Evolutionary conservation across 2,888 invertebrate species (phyloP), one percentile per base, ranked within the genome.

Genomic region (Eupithecia subumbrata): DNA sequence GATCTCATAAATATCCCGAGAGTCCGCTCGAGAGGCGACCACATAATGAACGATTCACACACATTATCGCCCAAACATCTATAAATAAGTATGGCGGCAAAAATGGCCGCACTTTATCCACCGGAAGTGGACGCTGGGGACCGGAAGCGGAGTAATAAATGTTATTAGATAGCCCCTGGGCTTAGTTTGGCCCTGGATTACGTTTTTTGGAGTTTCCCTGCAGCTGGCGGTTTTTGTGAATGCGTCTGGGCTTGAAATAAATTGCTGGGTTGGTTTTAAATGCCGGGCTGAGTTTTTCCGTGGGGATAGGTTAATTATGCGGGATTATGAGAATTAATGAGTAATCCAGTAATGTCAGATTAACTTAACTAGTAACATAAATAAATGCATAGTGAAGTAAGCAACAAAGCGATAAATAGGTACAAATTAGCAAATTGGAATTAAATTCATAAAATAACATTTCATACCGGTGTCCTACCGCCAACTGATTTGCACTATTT

Each of bases 1-100:
- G 52, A 64, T 64, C 30, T 67, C n/a, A 68, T 43, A 81, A 82
- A 78, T 72, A 69, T 43, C 72, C 7, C 25, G 67, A 40, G 82
- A 86, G 85, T 88, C 85, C 84, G 81, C 80, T 68, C 76, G 69
- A 80, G 81, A 80, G 84, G 82, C 84, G 81, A 76, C 79, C 82
- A 79, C 80, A 83, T 89, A 91, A 91, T 90, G 88, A 89, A 91
- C 89, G 89, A 86, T 89, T 87, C 88, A 82, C 88, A 87, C 87
- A 90, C 89, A 92, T 94, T 92, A 95, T 94, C 93, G 88, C 88
- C 84, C 83, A 83, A 77, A 87, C 89, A 89, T 90, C 94, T 91
- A 95, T 95, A 95, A 95, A 95, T 95, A 95, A 95, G 95, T 94
- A 95, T 93, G 91, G 93, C 90, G 92, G 93, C 89, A 95, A 95